Evolutionary conservation across 2,888 invertebrate genomes (phyloP).

Genomic region (Tipula helvola): DNA sequence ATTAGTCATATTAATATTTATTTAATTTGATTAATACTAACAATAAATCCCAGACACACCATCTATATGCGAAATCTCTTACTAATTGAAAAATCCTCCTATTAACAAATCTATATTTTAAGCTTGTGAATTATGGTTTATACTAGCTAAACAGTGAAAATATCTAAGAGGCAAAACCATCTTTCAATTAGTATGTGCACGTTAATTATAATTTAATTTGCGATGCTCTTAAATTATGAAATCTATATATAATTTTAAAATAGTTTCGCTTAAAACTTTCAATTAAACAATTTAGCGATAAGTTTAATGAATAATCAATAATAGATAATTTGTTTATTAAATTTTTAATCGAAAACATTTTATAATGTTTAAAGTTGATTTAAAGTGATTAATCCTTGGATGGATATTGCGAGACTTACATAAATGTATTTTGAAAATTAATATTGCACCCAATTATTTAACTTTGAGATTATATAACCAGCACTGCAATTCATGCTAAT

Average conservation of each 20-base stretch:
- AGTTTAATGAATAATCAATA: not conserved
- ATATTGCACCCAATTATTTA: not conserved
- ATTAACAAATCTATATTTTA: not conserved
- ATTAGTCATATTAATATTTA: no score
- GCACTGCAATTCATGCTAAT: not conserved
- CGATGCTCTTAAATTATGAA: not conserved
- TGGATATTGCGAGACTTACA: not conserved
- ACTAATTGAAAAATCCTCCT: no score
- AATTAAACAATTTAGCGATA: not conserved
- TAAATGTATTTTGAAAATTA: no score
- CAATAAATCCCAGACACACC: no score
- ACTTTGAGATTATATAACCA: not conserved
- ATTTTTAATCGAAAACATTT: no score
- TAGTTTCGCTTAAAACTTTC: not conserved
- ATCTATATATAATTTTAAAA: not conserved
- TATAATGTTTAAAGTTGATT: no score
- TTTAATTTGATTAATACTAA: no score
- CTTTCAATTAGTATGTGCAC: not conserved
- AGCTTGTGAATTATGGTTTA: not conserved
- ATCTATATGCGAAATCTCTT: no score
- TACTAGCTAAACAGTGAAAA: not conserved
- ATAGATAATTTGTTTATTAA: not conserved
- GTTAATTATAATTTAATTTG: not conserved
- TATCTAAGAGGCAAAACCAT: not conserved
- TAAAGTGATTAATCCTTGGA: no score